Conservation (phyloP, 1,140 invertebrate genomes). For the Penaeus japonicus region DNA sequence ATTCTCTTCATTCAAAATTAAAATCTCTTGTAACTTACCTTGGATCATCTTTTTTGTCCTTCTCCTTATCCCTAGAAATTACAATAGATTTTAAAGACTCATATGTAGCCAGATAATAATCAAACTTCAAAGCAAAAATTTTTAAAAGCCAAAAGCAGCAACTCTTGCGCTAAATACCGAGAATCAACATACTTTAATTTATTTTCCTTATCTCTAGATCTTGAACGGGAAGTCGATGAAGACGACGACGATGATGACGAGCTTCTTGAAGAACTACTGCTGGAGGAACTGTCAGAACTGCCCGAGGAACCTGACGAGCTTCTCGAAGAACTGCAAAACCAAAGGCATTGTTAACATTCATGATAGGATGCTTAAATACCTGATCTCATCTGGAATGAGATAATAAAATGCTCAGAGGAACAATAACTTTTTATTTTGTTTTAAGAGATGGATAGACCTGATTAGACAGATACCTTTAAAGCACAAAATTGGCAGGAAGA, state of each 20-base stretch:
- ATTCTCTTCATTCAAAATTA: neutral
- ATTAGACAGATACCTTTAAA: too few species aligned
- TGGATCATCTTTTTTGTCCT: constrained; percentile 43
- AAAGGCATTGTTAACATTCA: neutral
- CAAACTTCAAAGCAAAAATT: neutral
- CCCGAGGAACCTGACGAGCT: constrained; percentile 47
- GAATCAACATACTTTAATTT: constrained; percentile 39
- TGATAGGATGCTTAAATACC: too few species aligned
- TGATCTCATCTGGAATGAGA: too few species aligned
- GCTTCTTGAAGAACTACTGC: constrained; percentile 30
- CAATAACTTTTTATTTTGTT: too few species aligned
- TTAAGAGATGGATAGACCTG: too few species aligned
- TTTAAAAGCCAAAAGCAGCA: neutral
- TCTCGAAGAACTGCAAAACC: constrained; percentile 29
- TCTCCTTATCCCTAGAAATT: constrained; percentile 35
- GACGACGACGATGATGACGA: constrained; percentile 42
- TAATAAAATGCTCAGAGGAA: too few species aligned
- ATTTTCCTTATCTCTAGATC: constrained; percentile 47
- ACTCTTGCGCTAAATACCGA: neutral
- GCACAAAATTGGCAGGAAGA: too few species aligned
- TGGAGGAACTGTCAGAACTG: constrained; percentile 47
- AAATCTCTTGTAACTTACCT: constrained; percentile 10
- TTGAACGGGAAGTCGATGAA: constrained; percentile 36
- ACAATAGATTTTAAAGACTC: too few species aligned
- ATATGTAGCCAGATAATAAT: neutral